Base-by-base conservation (phyloP, 1,140 invertebrate species). In the Nebria ingens region DNA sequence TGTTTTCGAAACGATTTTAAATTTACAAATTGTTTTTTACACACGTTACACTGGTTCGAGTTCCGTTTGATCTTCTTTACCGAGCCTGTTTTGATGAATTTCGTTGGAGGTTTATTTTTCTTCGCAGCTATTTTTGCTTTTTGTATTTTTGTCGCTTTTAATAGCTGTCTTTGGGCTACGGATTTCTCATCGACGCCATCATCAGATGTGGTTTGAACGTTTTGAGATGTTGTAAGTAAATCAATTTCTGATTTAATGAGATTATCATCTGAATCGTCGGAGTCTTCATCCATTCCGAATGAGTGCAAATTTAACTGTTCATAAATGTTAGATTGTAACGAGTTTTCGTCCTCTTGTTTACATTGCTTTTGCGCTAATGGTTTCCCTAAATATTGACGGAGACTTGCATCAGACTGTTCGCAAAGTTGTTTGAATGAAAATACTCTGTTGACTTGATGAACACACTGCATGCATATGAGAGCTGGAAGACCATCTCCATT, bases 1-100 rank as follows among this genome's bases (percentile, higher is more conserved):
- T 98, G 96, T 61, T 98, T 98, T 50, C 98, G 76, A 51, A 99
- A 79, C 71, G 98, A 98, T 75, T 99, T 98, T 15, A 92, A 91
- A 75, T 98, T 98, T 54, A 95, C 96, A 71, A 99, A 99, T 65
- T 97, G 89, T 34, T 97, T 81, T 66, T 91, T 89, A 74, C 97
- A 99, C 71, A 91, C 98, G 67, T 93, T 91, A 78, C 97, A 99
- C 29, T 67, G 61, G 55, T 65, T 65, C 2, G 58, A 54, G 22
- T 60, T 61, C 6, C 61, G 59, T 56, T 64, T 67, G 22, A 62
- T 42, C 61, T 66, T 65, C 57, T 65, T 65, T n/a, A 45, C 51
- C 4, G 58, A 51, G 38, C 61, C 17, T 23, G 50, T 60, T 63
- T 40, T 54, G 59, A 61, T 13, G 38, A 56, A 21, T 56, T 51